Base-by-base conservation (phyloP, 2,797 vertebrate genomes). In the Notolepis coatsorum region DNA sequence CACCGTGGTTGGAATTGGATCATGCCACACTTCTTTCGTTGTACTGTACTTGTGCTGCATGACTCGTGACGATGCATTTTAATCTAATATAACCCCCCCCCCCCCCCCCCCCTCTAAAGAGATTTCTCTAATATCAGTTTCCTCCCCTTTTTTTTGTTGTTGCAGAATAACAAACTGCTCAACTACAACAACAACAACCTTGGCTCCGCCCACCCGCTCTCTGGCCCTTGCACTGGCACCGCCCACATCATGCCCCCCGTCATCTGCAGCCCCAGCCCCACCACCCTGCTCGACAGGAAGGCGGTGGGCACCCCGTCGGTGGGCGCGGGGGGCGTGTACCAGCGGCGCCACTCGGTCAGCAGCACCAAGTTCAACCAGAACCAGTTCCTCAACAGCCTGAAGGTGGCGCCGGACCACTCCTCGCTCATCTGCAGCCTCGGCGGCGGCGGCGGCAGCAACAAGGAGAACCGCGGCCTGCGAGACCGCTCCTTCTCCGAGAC, bases 221-320 rank as follows among this genome's bases (percentile, higher is more conserved):
- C 91, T 73, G 71, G 88, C 68, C 91, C 91, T 72, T 94, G 92
- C 87, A 91, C 88, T 81, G 91, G 90, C 82, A 73, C 84, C 56
- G n/a, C n/a, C n/a, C n/a, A n/a, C n/a, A n/a, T n/a, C n/a, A n/a
- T n/a, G n/a, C n/a, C n/a, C n/a, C n/a, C n/a, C n/a, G 92, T 75
- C 27, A 73, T 89, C 84, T 86, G 95, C 71, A 83, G 94, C 89
- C 93, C 95, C 77, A 92, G 69, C 85, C 90, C 95, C 70, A 66
- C 94, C 83, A 94, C 93, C 94, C 94, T 98, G 93, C 95, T 98
- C 95, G 97, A 99, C 95, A 98, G 96, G 93, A 99, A 99, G 91
- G 97, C 96, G 27, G 97, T 98, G 92, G 97, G 96, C 71, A 96
- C 96, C 73, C 97, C 97, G 37, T 93, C 95, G 0, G 79, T 86